Conservation (phyloP, 2,888 invertebrate genomes). For the Tenthredo distinguenda region DNA sequence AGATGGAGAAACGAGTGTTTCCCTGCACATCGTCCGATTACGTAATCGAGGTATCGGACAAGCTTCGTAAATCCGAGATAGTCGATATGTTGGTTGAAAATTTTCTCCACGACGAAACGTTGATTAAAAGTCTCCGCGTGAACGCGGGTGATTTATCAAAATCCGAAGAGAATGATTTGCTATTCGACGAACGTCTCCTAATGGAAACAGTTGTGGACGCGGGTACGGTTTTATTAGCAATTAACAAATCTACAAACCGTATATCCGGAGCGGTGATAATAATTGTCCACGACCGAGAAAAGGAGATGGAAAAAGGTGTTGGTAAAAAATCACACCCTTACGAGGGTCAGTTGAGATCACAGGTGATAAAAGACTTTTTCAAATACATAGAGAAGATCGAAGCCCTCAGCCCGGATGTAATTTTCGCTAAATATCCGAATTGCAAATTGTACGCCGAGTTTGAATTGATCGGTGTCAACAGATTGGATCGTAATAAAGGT, state of each 20-base stretch:
- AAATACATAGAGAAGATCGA: slow-evolving; percentile 6
- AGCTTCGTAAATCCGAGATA: slow-evolving; percentile 25
- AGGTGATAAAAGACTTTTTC: slow-evolving; percentile 20
- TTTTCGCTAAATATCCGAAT: slow-evolving; percentile 14
- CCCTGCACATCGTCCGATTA: slow-evolving; percentile 23
- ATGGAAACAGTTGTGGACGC: slow-evolving; percentile 8
- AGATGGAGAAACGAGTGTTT: slow-evolving; percentile 18
- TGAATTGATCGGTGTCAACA: slow-evolving; percentile 16
- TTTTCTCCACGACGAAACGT: slow-evolving; percentile 39
- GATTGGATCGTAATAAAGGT: slow-evolving; percentile 17
- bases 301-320: neutral
- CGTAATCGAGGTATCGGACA: slow-evolving; percentile 33
- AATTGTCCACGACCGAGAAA: neutral
- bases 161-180: neutral
- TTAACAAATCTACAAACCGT: slow-evolving; percentile 23
- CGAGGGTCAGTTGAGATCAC: slow-evolving; percentile 1
- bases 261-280: slow-evolving; percentile 29
- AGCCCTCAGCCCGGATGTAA: neutral
- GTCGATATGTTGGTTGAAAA: slow-evolving; percentile 31
- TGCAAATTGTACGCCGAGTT: slow-evolving; percentile 33
- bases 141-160: neutral
- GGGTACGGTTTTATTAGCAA: slow-evolving; percentile 19
- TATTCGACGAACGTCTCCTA: neutral
- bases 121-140: slow-evolving; percentile 5
- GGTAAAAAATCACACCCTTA: neutral